Evolutionary conservation across 2,113 vertebrate species (phyloP), one percentile per base, ranked within the genome.

Genomic region (Catagonus wagneri): DNA sequence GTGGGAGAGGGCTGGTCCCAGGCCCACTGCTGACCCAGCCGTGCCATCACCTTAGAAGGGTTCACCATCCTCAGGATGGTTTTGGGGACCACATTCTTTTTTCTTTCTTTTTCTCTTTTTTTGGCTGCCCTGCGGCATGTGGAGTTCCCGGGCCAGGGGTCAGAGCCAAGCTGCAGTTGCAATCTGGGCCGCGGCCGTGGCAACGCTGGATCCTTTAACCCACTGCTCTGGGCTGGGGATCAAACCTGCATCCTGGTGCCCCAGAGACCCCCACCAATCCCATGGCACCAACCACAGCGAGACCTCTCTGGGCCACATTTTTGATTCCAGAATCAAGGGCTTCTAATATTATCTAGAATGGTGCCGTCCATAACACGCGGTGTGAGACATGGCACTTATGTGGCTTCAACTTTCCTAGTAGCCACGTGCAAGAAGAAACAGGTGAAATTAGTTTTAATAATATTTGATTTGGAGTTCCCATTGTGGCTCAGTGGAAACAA

Each of bases 341-440:
- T 84, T 85, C 27, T 90, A 83, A 17, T 17, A 39, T 66, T 60
- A 61, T 52, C 66, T 25, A 84, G 20, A 71, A 3, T 44, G 7
- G 23, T 74, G 25, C 14, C 93, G 2, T 56, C 74, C 29, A 44
- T 87, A 86, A 63, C 52, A 60, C 16, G 17, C 10, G 50, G 39
- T 66, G 7, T 79, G 54, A 96, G 75, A 60, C 39, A 58, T 2
- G 34, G 12, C 50, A 61, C 16, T 16, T 32, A 14, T 74, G 32
- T 36, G 58, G 1, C 63, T 81, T 60, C 91, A 78, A 32, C 15
- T 87, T 95, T 95, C 88, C 50, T 72, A 44, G 63, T 78, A 95
- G 9, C 68, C 39, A 22, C 0, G 0, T 86, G n/a, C 12, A 93
- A 74, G 83, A 84, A 65, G 20, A 87, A 79, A 54, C n/a, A 90